Percentiles rank a stretch among this genome's conserved stretches.
phyloP scores from a whole-genome alignment of 2,113 vertebrate species.

The Pluvianellus socialis region DNA sequence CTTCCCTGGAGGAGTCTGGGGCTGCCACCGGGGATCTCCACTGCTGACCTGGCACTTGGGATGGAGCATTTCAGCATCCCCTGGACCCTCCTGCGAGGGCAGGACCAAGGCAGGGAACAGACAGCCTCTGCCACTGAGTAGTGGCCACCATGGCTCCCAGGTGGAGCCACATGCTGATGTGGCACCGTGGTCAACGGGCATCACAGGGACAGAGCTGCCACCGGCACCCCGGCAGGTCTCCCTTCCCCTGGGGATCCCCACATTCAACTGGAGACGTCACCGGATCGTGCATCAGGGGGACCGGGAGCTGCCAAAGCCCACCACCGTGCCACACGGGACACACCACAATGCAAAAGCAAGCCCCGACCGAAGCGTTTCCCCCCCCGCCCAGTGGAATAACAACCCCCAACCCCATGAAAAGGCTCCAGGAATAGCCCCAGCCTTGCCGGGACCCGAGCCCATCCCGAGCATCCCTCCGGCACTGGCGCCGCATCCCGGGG shows the following conservation, averaged over 20 bases:
- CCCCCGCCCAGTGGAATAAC: constrained; percentile 73
- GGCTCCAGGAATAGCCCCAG: neutral
- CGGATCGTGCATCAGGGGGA: fast-evolving
- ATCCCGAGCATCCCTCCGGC: neutral
- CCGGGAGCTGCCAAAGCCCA: neutral
- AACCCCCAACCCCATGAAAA: constrained; percentile 49
- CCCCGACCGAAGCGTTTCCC: constrained; percentile 74
- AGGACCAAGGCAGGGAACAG: fast-evolving
- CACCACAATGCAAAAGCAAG: constrained; percentile 64
- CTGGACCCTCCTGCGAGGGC: neutral
- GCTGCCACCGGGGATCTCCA: neutral
- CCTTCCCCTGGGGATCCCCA: fast-evolving
- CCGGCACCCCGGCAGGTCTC: neutral
- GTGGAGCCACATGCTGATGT: fast-evolving
- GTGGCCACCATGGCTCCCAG: neutral
- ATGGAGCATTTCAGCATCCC: neutral
- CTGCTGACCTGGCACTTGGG: neutral
- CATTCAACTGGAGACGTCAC: neutral
- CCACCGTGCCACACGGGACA: fast-evolving
- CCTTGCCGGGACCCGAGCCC: fast-evolving
- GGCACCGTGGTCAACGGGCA: fast-evolving
- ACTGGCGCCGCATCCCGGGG: fast-evolving
- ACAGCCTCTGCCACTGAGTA: fast-evolving
- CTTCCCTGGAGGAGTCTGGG: no score
- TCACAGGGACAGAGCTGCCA: neutral